Evolutionary conservation across 2,113 vertebrate genomes (phyloP).

Genomic region (Colinus virginianus): DNA sequence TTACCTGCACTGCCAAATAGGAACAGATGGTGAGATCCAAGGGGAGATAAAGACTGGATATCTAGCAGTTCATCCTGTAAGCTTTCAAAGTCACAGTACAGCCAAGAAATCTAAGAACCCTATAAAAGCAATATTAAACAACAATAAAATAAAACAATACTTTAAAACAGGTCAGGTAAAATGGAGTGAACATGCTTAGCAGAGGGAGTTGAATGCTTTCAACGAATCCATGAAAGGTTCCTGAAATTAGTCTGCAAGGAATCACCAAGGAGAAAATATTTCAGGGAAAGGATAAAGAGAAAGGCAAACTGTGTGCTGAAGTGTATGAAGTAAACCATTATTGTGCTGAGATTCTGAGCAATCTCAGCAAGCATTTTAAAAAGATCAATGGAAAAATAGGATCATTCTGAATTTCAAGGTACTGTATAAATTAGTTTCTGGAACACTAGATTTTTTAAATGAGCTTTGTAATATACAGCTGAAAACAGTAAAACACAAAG

Average conservation of each 20-base stretch:
- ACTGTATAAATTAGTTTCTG: neutral
- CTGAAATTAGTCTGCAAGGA: constrained; percentile 18
- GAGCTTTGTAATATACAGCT: neutral
- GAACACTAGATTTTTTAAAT: neutral
- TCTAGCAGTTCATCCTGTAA: constrained; percentile 67
- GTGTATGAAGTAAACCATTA: neutral
- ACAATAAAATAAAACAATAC: constrained; percentile 48
- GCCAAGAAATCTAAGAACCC: constrained; percentile 44
- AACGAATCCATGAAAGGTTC: neutral
- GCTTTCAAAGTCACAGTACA: constrained; percentile 48
- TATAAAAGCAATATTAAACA: constrained; percentile 42
- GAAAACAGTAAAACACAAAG: neutral
- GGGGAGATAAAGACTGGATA: constrained; percentile 67
- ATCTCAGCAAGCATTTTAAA: neutral
- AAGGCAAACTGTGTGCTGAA: neutral
- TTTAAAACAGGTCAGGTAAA: constrained; percentile 3
- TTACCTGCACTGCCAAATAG: constrained; percentile 73
- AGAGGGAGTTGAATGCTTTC: neutral
- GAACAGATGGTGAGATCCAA: constrained; percentile 77
- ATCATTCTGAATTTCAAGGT: neutral
- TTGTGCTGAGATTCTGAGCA: neutral
- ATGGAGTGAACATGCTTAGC: constrained; percentile 18
- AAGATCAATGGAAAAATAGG: neutral
- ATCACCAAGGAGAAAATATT: neutral
- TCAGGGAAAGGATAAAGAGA: neutral